phyloP scores from a whole-genome alignment of 2,888 invertebrate genomes.

The Bembecia ichneumoniformis region DNA sequence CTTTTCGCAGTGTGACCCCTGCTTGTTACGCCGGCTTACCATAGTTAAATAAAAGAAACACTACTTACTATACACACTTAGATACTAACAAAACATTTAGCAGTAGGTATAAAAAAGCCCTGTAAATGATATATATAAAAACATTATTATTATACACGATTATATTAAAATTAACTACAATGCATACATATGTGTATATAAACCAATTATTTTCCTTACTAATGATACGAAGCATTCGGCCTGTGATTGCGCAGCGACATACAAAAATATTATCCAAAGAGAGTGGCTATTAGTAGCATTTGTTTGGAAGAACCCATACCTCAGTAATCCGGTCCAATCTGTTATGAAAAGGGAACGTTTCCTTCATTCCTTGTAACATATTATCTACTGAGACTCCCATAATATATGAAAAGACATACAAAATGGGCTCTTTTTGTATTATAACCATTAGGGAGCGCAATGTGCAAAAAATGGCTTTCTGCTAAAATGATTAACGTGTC shows the following conservation, averaged over 20 bases:
- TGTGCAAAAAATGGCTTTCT: constrained; percentile 11
- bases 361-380: constrained; percentile 27
- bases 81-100: no score
- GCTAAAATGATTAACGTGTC: constrained; percentile 5
- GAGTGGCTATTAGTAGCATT: constrained; percentile 23
- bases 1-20: no score
- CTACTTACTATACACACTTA: no score
- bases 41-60: no score
- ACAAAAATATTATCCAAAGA: constrained; percentile 3
- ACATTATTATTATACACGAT: no score
- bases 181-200: no score
- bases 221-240: no score
- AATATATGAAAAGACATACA: constrained; percentile 24
- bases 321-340: constrained; percentile 38
- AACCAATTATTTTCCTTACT: no score
- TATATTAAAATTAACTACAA: no score
- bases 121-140: no score
- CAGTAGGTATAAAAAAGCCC: no score
- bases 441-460: constrained; percentile 6
- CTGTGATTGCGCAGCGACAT: constrained; percentile 12
- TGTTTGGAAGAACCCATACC: constrained; percentile 25
- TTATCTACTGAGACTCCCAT: constrained; percentile 27
- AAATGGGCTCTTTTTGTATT: constrained; percentile 12
- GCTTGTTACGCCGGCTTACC: no score
- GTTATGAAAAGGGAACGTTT: constrained; percentile 35